These are phyloP conservation scores for Sisyra terminalis DNA, from an alignment of 2,888 invertebrate genomes.

Conservation along the genomic window DNA sequence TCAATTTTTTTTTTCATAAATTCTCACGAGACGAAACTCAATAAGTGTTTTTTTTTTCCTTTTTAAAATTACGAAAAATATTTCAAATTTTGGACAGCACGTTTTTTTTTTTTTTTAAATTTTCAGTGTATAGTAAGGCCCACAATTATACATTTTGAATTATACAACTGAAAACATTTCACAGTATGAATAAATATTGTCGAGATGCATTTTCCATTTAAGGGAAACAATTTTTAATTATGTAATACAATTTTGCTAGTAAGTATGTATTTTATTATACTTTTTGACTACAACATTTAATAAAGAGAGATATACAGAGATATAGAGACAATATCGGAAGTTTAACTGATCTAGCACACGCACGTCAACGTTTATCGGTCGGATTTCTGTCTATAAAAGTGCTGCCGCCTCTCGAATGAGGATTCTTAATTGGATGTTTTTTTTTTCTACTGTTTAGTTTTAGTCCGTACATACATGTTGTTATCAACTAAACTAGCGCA, in stretches of 20 bases:
- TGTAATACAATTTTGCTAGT: neutral
- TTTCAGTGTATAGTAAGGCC: slow-evolving; percentile 34
- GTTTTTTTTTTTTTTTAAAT: slow-evolving; percentile 12
- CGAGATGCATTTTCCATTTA: slow-evolving; percentile 24
- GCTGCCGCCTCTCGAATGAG: too few relatives aligned
- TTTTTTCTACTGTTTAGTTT: too few relatives aligned
- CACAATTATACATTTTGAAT: slow-evolving; percentile 31
- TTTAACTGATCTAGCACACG: neutral
- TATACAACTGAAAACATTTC: slow-evolving; percentile 29
- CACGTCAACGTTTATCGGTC: neutral
- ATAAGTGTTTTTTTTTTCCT: neutral
- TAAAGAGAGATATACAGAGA: too few relatives aligned
- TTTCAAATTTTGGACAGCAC: slow-evolving; percentile 30
- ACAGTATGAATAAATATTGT: slow-evolving; percentile 31
- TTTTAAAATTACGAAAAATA: neutral
- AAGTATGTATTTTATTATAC: slow-evolving; percentile 1
- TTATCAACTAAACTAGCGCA: too few relatives aligned
- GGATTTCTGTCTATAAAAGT: too few relatives aligned
- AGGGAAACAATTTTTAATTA: slow-evolving; percentile 24
- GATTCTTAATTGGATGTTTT: too few relatives aligned
- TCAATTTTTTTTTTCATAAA: neutral
- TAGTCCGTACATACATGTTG: too few relatives aligned
- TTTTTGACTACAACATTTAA: too few relatives aligned
- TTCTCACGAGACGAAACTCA: too few relatives aligned
- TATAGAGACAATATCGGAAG: neutral